phyloP scores from a whole-genome alignment of 1,140 invertebrate genomes.

The Hyles euphorbiae region DNA sequence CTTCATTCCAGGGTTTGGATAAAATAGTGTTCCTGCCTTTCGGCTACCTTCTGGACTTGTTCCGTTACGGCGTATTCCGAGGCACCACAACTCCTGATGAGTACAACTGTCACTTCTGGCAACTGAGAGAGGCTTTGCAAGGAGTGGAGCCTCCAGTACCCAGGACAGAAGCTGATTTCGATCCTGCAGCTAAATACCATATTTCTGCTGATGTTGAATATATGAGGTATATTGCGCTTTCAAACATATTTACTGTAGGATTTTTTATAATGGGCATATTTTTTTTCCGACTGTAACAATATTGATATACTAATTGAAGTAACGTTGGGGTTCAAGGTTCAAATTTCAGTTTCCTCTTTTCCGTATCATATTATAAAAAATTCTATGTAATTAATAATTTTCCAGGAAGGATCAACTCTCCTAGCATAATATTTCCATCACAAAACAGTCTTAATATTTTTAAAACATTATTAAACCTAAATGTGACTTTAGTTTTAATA shows the following conservation, averaged over 20 bases:
- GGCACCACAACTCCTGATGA: constrained; percentile 81
- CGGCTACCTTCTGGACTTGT: constrained; percentile 90
- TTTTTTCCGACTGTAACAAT: no score
- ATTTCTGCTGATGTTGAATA: constrained; percentile 88
- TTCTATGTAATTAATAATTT: no score
- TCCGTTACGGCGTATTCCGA: constrained; percentile 91
- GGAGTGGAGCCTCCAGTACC: constrained; percentile 86
- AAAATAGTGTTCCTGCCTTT: constrained; percentile 95
- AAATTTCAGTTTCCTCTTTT: no score
- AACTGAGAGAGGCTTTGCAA: constrained; percentile 83
- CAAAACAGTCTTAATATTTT: no score
- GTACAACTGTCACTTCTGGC: constrained; percentile 89
- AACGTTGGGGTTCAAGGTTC: no score
- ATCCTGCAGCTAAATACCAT: constrained; percentile 92
- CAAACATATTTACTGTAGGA: neutral
- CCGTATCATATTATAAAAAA: no score
- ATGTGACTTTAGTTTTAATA: neutral
- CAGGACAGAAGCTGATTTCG: constrained; percentile 87
- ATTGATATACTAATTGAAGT: no score
- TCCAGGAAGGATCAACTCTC: no score
- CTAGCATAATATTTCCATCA: no score
- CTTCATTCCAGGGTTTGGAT: constrained; percentile 79
- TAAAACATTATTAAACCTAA: no score
- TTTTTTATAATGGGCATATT: no score
- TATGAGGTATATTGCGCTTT: constrained; percentile 77